Evolutionary conservation across 2,797 vertebrate species (phyloP).

Genomic region (Lagorchestes hirsutus): DNA sequence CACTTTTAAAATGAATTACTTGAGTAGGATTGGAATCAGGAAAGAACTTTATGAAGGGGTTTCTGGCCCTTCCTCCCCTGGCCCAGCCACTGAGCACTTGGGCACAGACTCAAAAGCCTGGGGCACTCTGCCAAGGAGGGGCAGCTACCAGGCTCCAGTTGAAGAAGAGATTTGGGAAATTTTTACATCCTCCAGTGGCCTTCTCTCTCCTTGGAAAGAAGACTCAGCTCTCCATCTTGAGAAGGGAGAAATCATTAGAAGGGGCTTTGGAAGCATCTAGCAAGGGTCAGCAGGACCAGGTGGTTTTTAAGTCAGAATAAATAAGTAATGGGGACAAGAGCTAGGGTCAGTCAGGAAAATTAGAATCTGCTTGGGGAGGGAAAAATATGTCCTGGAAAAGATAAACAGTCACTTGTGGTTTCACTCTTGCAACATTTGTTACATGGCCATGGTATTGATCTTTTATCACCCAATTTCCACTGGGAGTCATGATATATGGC

Average conservation of each 20-base stretch:
- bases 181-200: background rate
- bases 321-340: slow-evolving; percentile 58
- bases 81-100: slow-evolving; percentile 5
- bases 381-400: slow-evolving; percentile 69
- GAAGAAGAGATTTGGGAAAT: background rate
- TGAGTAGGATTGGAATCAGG: background rate
- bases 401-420: slow-evolving; percentile 73
- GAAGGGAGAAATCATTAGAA: background rate
- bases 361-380: slow-evolving; percentile 70
- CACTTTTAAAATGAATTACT: background rate
- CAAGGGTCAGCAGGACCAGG: background rate
- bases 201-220: background rate
- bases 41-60: slow-evolving; percentile 40
- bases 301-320: slow-evolving; percentile 55
- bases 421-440: slow-evolving; percentile 70
- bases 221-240: background rate
- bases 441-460: slow-evolving; percentile 40
- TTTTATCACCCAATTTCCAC: slow-evolving; percentile 73
- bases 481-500: slow-evolving; percentile 48
- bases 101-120: background rate
- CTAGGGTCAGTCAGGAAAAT: slow-evolving; percentile 71
- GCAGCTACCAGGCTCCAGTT: background rate
- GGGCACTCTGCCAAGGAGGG: slow-evolving; percentile 19
- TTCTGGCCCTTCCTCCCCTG: slow-evolving; percentile 40
- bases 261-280: background rate